phyloP scores from a whole-genome alignment of 2,113 vertebrate species.

The Lophius piscatorius region DNA sequence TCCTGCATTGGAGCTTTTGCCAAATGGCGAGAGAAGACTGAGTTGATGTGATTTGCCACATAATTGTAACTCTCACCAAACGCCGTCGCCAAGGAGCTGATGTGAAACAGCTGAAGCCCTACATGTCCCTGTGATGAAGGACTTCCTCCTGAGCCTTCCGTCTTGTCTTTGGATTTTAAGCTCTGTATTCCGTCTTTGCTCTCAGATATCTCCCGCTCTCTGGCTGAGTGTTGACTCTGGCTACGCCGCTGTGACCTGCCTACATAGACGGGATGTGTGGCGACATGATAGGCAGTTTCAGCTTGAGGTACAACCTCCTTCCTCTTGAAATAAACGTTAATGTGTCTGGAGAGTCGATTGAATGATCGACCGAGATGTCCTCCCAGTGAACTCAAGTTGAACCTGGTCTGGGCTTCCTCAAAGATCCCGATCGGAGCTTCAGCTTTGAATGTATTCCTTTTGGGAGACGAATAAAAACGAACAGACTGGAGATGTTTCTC shows the following conservation, averaged over 20 bases:
- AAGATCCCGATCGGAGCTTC: constrained; percentile 67
- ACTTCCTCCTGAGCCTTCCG: constrained; percentile 9
- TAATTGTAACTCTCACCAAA: constrained; percentile 78
- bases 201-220: constrained; percentile 18
- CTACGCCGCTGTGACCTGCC: constrained; percentile 35
- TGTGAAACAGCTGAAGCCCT: constrained; percentile 72
- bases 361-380: constrained; percentile 65
- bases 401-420: constrained; percentile 35
- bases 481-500: constrained; percentile 22
- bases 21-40: constrained; percentile 49
- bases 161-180: constrained; percentile 3
- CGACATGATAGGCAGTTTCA: constrained; percentile 12
- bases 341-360: constrained; percentile 57
- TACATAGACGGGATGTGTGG: constrained; percentile 27
- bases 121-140: constrained; percentile 10
- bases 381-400: constrained; percentile 42
- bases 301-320: constrained; percentile 20
- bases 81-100: constrained; percentile 66
- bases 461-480: constrained; percentile 58
- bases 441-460: constrained; percentile 55
- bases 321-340: constrained; percentile 70
- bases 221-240: constrained; percentile 28
- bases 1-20: constrained; percentile 20
- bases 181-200: constrained; percentile 12
- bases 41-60: constrained; percentile 77